These are phyloP conservation scores for Petrosia ficiformis DNA, from an alignment of 37 sponge, comb jelly and placozoan genomes.

Conservation along the genomic window DNA sequence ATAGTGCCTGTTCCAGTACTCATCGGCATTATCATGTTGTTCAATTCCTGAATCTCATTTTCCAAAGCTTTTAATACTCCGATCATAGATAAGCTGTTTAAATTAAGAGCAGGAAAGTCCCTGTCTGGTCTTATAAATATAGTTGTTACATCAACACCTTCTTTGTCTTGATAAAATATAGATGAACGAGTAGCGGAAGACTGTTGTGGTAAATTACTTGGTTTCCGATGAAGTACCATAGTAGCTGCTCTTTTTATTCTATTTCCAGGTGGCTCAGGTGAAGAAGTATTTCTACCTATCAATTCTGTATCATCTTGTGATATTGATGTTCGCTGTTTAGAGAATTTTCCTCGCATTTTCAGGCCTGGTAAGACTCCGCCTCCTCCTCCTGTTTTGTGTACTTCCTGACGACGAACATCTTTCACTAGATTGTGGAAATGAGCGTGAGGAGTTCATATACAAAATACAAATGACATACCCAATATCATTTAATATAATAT, in stretches of 20 bases:
- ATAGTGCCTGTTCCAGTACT: conserved; percentile 27
- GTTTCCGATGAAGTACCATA: not conserved
- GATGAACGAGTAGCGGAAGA: not conserved
- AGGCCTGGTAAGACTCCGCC: no score
- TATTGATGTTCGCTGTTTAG: no score
- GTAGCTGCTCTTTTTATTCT: not conserved
- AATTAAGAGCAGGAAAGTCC: not conserved
- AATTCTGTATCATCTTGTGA: no score
- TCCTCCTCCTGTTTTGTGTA: no score
- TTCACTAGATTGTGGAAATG: no score
- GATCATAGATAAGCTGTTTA: not conserved
- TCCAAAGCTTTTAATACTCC: not conserved
- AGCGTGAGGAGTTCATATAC: no score
- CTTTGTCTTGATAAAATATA: not conserved
- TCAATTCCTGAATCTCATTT: not conserved
- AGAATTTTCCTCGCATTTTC: no score
- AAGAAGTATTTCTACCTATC: not conserved
- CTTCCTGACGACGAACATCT: no score
- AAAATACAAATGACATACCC: no score
- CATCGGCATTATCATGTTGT: conserved; percentile 5
- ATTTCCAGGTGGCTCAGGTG: not conserved
- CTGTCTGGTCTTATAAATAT: not conserved
- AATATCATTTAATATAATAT: no score
- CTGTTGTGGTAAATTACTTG: not conserved
- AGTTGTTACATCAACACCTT: not conserved